These are phyloP conservation scores for Tetheella fluctuosa DNA, from an alignment of 2,888 invertebrate genomes.

Conservation along the genomic window DNA sequence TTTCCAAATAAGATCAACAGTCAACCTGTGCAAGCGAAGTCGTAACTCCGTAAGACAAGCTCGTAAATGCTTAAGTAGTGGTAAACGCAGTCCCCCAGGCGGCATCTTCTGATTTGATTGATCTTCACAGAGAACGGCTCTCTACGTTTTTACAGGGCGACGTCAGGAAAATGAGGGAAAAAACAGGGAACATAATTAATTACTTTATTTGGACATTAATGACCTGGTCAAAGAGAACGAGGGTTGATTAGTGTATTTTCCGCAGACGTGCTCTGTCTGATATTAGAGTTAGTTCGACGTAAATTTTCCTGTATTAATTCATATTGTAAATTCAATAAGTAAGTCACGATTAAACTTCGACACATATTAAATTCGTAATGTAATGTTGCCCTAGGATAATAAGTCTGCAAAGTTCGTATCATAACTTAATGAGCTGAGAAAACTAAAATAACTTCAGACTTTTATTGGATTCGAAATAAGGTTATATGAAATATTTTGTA, in stretches of 20 bases:
- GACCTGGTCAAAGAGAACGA: constrained; percentile 73
- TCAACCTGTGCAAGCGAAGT: constrained; percentile 57
- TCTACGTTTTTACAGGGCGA: constrained; percentile 72
- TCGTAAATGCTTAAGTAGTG: constrained; percentile 75
- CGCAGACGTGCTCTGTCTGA: constrained; percentile 50
- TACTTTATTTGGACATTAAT: constrained; percentile 83
- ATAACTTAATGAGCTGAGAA: background rate
- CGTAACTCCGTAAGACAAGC: constrained; percentile 68
- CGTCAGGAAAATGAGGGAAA: constrained; percentile 76
- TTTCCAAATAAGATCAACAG: constrained; percentile 55
- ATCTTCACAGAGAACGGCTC: constrained; percentile 66
- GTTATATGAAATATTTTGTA: constrained; percentile 33
- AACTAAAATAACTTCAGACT: constrained; percentile 1
- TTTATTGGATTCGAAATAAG: constrained; percentile 24
- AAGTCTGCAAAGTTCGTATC: constrained; percentile 2
- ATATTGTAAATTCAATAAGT: constrained; percentile 11
- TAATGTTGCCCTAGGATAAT: constrained; percentile 1
- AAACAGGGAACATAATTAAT: constrained; percentile 79
- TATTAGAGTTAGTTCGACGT: constrained; percentile 43
- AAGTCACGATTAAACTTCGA: constrained; percentile 7
- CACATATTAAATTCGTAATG: background rate
- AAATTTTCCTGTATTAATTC: constrained; percentile 17
- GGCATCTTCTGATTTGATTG: constrained; percentile 78
- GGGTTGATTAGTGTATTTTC: constrained; percentile 76
- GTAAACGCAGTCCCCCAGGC: constrained; percentile 59